Conservation (phyloP, 2,113 vertebrate species). For the Nettapus auritus region DNA sequence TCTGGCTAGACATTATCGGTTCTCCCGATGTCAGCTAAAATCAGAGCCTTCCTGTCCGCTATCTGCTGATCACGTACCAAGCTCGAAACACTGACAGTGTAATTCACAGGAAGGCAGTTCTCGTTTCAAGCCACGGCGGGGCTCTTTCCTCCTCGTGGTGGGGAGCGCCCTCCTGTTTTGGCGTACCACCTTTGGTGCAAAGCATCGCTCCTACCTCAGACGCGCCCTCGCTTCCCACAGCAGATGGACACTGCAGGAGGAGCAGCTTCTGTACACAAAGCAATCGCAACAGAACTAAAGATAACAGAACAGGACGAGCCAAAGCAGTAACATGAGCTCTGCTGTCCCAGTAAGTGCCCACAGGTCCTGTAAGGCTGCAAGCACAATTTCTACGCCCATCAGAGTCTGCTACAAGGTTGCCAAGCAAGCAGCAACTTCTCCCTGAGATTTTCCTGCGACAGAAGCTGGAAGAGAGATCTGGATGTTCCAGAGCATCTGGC, state of each 20-base stretch:
- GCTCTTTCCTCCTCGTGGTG: not conserved
- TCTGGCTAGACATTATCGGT: not conserved
- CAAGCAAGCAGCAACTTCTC: not conserved
- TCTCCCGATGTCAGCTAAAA: not conserved
- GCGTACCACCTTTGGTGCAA: not conserved
- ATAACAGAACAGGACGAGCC: not conserved
- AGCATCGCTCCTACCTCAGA: not conserved
- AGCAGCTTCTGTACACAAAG: not conserved
- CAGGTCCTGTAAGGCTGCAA: not conserved
- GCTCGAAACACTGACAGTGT: fast-evolving
- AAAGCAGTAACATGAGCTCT: not conserved
- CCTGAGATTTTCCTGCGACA: not conserved
- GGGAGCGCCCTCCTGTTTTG: not conserved
- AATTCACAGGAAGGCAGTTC: not conserved
- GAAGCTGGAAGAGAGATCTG: not conserved
- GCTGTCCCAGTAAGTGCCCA: not conserved
- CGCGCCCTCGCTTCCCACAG: not conserved
- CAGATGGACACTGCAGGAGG: not conserved
- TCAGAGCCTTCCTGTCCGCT: not conserved
- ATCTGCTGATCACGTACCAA: not conserved
- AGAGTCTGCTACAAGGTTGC: not conserved
- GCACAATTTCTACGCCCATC: not conserved
- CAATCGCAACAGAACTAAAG: not conserved
- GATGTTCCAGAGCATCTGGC: not conserved
- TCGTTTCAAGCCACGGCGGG: fast-evolving